Conservation (phyloP, 2,113 vertebrate species). For the Chionomys nivalis region DNA sequence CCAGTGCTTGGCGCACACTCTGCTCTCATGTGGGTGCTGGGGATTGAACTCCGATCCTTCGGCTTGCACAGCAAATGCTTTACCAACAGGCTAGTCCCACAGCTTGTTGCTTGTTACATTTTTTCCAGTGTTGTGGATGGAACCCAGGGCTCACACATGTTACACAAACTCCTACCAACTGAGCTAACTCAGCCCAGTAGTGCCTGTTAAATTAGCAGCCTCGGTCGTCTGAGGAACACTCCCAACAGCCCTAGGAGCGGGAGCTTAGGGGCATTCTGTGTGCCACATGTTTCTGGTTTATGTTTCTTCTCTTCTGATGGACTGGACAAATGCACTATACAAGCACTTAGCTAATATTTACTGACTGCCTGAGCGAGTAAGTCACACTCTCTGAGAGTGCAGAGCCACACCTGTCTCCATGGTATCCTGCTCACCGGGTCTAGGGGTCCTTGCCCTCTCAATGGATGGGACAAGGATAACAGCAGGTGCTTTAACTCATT, state of each 20-base stretch:
- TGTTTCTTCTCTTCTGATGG: neutral
- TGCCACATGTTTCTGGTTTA: neutral
- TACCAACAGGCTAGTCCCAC: neutral
- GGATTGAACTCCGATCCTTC: neutral
- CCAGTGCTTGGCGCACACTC: neutral
- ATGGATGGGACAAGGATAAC: neutral
- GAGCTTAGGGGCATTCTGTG: neutral
- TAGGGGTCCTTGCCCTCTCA: neutral
- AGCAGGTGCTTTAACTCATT: neutral
- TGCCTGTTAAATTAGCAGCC: neutral
- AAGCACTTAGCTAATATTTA: neutral
- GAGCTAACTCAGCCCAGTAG: neutral
- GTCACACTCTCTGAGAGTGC: neutral
- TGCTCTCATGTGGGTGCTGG: neutral
- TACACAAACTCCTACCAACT: neutral
- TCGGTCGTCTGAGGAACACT: neutral
- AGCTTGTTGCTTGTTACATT: neutral
- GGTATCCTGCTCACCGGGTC: neutral
- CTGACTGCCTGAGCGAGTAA: neutral
- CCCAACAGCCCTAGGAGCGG: rapidly evolving
- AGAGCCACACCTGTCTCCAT: neutral
- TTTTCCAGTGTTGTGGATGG: neutral
- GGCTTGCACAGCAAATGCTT: neutral
- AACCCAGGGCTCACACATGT: neutral
- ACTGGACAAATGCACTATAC: neutral